Base-by-base conservation (phyloP, 2,113 vertebrate species). In the Fregetta grallaria region DNA sequence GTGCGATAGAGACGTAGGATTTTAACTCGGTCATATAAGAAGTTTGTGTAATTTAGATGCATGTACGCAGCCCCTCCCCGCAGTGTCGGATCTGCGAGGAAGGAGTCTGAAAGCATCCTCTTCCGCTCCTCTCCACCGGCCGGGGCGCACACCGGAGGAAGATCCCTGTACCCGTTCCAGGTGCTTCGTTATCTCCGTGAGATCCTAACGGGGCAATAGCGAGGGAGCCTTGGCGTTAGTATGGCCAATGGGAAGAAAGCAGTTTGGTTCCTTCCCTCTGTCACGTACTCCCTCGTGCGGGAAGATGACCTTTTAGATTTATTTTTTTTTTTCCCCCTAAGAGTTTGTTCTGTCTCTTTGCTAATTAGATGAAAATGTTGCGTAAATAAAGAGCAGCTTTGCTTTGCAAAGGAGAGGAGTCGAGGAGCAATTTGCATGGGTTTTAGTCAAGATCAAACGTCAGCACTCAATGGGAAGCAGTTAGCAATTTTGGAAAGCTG, bases 211-310 rank as follows among this genome's bases (percentile, higher is more conserved):
- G 62, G 66, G 18, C 30, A 23, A 4, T 3, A 38, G 34, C 3
- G 1, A 79, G 63, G 49, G 17, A 44, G 25, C 50, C 26, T 61
- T 34, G 15, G 26, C 3, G 0, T 44, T 80, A 1, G 1, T 10
- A 13, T 8, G 30, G 50, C 42, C n/a, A 45, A 18, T 1, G 0
- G 13, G 26, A 42, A 45, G 25, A 75, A 49, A 36, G 22, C 23
- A 15, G 29, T 44, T 80, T 11, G 22, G 59, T 90, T 79, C 44
- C 52, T 67, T 55, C 44, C 38, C 6, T 32, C 7, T 70, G 26
- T 67, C 23, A 11, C 0, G 0, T 50, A 27, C 7, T 44, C 15
- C 7, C 14, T 77, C 0, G 0, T 75, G 47, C 50, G 38, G 52
- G 50, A 89, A 79, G n/a, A 38, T 16, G 50, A 80, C 25, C 49